Conservation (phyloP, 1,140 invertebrate genomes). For the Bombus huntii region DNA sequence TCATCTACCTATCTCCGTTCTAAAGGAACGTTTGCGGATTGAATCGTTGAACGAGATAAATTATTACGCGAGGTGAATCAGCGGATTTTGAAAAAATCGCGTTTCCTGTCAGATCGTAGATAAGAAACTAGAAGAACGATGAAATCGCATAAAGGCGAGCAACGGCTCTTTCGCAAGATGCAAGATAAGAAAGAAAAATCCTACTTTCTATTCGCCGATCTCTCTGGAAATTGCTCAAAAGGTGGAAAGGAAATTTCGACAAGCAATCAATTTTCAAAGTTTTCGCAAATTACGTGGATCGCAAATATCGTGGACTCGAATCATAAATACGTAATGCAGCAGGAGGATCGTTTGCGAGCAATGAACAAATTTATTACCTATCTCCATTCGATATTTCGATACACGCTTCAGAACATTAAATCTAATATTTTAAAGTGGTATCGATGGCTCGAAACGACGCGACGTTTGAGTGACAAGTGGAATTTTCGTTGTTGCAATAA, state of each 20-base stretch:
- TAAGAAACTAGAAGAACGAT: not conserved
- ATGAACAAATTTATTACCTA: constrained; percentile 1
- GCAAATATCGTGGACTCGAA: not conserved
- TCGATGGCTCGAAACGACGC: not conserved
- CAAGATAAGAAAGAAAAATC: not conserved
- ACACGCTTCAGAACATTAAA: not conserved
- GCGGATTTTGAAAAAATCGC: not conserved
- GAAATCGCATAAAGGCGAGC: too few relatives aligned
- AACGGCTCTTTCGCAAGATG: not conserved
- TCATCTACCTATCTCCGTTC: not conserved
- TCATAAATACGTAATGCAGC: not conserved
- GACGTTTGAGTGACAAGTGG: not conserved
- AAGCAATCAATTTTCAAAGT: not conserved
- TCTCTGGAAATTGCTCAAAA: not conserved
- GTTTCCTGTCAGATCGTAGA: not conserved
- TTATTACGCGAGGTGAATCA: constrained; percentile 19
- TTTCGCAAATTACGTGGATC: not conserved
- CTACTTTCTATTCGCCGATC: not conserved
- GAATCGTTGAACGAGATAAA: constrained; percentile 23
- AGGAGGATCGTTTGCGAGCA: not conserved
- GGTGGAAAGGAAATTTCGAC: not conserved
- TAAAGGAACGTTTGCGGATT: not conserved
- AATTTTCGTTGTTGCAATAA: not conserved
- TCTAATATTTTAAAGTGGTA: constrained; percentile 16
- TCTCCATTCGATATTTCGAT: not conserved